These are phyloP conservation scores for Conistra vaccinii DNA, from an alignment of 2,888 invertebrate genomes.

Conservation along the genomic window DNA sequence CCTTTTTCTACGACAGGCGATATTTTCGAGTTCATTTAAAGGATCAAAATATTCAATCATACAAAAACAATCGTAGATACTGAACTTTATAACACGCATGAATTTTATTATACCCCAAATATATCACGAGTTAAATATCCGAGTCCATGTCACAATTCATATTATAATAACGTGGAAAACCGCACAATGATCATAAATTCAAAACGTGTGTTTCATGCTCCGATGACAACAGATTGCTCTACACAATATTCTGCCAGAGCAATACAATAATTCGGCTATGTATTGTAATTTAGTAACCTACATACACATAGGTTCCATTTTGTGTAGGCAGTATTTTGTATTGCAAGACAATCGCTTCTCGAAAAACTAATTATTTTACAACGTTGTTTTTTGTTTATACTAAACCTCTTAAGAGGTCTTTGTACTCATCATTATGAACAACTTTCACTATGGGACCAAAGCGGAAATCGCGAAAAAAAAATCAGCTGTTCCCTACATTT, in stretches of 20 bases:
- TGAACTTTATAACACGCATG: background rate
- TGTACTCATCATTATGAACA: too few species aligned
- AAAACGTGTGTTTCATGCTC: conserved; percentile 59
- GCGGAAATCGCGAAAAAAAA: too few species aligned
- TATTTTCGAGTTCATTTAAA: background rate
- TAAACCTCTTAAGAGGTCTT: too few species aligned
- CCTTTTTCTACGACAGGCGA: background rate
- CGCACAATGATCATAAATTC: conserved; percentile 59
- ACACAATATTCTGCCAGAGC: conserved; percentile 38
- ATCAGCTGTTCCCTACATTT: too few species aligned
- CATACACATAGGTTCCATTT: conserved; percentile 1
- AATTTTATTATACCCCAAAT: conserved; percentile 29
- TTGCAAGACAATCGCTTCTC: background rate
- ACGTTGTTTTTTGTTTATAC: too few species aligned
- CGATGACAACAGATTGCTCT: conserved; percentile 50
- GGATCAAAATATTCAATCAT: background rate
- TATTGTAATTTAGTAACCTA: conserved; percentile 8
- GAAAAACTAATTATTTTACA: too few species aligned
- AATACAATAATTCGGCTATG: conserved; percentile 33
- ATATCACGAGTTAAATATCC: conserved; percentile 42
- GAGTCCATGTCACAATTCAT: conserved; percentile 49
- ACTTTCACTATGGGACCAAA: too few species aligned
- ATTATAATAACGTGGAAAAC: conserved; percentile 54
- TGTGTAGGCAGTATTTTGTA: background rate
- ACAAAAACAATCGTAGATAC: background rate